Base-by-base conservation (phyloP, 2,113 vertebrate species). In the Lampris incognitus region DNA sequence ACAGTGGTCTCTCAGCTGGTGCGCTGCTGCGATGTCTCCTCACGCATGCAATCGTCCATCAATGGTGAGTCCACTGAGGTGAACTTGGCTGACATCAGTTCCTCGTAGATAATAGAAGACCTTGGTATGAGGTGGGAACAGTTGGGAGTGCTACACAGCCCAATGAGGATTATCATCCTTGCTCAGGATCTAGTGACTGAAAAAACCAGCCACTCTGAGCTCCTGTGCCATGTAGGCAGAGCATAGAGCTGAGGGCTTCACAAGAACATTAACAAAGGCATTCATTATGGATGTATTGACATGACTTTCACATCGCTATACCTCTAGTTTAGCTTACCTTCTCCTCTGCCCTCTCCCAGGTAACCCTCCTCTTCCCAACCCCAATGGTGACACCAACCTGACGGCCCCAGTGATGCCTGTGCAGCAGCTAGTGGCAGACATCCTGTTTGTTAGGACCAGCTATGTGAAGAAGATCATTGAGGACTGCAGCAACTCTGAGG, bases 391-490 rank as follows among this genome's bases (percentile, higher is more conserved):
- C 94, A 94, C 97, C 87, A 99, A 97, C 88, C 95, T 99, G 90
- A 96, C 97, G 2, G 94, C 97, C 42, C 96, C 98, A 62, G 97
- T 99, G 92, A 98, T 99, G 97, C 95, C 96, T 77, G 95, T 99
- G 89, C 98, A 99, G 92, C 98, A 98, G 93, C 95, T 97, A 59
- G 97, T 99, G 89, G 97, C 96, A 60, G 98, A 99, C 87, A 97
- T 99, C 89, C 92, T 99, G 88, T 99, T 99, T 92, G 98, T 99
- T 80, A 96, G 98, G 93, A 98, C 98, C 78, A 99, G 97, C 93
- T 99, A 99, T 1, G 98, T 99, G 85, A 99, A 99, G 94, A 99
- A 99, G 95, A 99, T 99, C 69, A 99, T 99, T 72, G 98, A 99
- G 92, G 98, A 99, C 86, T 99, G 98, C 92, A 99, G 97, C 94